phyloP scores from a whole-genome alignment of 2,797 vertebrate species.

The Crenuchus spilurus region DNA sequence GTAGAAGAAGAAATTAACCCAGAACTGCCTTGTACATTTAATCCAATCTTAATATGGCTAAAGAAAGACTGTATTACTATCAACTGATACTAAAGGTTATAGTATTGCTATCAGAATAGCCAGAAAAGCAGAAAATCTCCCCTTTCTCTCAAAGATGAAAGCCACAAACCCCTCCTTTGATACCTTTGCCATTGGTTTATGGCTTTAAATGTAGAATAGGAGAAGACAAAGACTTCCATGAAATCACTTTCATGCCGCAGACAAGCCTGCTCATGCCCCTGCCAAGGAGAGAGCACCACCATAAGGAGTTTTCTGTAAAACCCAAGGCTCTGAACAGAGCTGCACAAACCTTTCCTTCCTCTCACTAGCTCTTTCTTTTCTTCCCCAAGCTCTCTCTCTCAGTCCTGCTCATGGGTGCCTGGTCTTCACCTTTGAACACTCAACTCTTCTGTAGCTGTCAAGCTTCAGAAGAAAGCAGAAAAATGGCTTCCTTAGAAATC shows the following conservation, averaged over 20 bases:
- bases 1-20: too few species aligned
- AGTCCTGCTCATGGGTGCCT: background rate
- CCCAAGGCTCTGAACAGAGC: background rate
- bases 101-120: too few species aligned
- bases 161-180: background rate
- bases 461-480: background rate
- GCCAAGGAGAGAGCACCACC: background rate
- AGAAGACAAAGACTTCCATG: background rate
- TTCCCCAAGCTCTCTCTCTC: background rate
- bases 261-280: background rate
- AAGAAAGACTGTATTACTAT: too few species aligned
- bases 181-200: background rate
- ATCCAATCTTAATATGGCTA: too few species aligned
- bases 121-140: background rate
- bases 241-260: background rate
- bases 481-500: too few species aligned
- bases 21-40: too few species aligned
- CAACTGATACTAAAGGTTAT: too few species aligned
- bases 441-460: background rate
- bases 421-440: background rate
- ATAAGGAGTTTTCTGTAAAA: background rate
- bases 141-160: background rate
- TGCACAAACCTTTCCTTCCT: background rate
- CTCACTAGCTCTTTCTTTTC: background rate
- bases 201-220: background rate